phyloP scores from a whole-genome alignment of 2,888 invertebrate genomes.

The Sussaba pulchella region DNA sequence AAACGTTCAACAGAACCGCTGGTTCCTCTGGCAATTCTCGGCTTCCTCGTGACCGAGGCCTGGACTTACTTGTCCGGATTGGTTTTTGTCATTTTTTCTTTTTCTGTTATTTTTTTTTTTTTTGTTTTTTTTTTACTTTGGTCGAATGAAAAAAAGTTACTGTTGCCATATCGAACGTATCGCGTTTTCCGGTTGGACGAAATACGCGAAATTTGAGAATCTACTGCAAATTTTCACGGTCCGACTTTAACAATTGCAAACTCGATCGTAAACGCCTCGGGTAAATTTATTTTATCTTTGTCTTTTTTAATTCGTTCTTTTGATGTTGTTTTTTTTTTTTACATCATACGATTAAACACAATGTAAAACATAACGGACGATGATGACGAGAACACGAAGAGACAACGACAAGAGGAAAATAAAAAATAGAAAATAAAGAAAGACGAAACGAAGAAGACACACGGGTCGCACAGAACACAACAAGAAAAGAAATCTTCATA shows the following conservation, averaged over 20 bases:
- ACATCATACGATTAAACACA: constrained; percentile 74
- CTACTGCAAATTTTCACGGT: neutral
- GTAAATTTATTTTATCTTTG: constrained; percentile 46
- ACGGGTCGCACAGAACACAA: constrained; percentile 68
- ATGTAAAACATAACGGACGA: constrained; percentile 67
- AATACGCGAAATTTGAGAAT: constrained; percentile 1
- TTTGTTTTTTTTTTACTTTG: constrained; percentile 53
- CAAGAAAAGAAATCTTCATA: constrained; percentile 62
- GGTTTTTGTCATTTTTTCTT: constrained; percentile 62
- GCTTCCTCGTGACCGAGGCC: constrained; percentile 52
- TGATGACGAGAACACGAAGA: constrained; percentile 65
- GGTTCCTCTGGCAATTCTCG: constrained; percentile 74
- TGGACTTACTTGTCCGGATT: constrained; percentile 68
- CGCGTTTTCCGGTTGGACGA: constrained; percentile 19
- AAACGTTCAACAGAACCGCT: constrained; percentile 82
- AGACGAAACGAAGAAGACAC: constrained; percentile 63
- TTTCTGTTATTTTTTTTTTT: constrained; percentile 26
- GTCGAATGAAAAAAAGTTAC: constrained; percentile 20
- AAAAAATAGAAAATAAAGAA: constrained; percentile 58
- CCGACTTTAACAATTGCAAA: constrained; percentile 17
- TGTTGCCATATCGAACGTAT: constrained; percentile 36
- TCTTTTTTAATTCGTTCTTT: constrained; percentile 54
- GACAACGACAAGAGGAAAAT: constrained; percentile 64
- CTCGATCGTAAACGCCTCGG: constrained; percentile 29
- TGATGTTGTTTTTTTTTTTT: constrained; percentile 50